Base-by-base conservation (phyloP, 2,888 invertebrate genomes). In the Marasmarcha lunaedactyla region DNA sequence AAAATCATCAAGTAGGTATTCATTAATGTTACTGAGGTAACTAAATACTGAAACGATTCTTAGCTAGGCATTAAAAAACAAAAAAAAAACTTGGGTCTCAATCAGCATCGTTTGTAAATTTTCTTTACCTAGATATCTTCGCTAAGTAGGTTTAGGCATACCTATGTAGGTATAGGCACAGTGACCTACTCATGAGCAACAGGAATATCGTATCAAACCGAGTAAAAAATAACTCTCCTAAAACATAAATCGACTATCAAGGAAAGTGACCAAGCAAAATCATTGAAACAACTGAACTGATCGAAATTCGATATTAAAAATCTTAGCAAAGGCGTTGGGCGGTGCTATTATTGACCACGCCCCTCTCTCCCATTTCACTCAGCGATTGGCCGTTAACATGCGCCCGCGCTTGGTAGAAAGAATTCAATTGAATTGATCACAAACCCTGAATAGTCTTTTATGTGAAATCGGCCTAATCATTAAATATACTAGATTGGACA, bases 381-480 rank as follows among this genome's bases (percentile, higher is more conserved):
- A 53, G 50, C 59, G 62, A 77, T 79, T 81, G 81, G 81, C 46
- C 43, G 56, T 45, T 47, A 45, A 44, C 44, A 48, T 55, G 73
- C 70, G 73, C 63, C 50, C 44, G 63, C 71, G 72, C 73, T 71
- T 52, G 52, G 55, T 52, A 54, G 51, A 51, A 64, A 57, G 62
- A 69, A 69, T 62, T 63, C 69, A 70, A 73, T 76, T 67, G 64
- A 77, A 71, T 68, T 66, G 68, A 66, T 62, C 52, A 49, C 54
- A 59, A 60, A 59, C 55, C 20, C 60, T 63, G 57, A 66, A 62
- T 59, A 57, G 53, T 59, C 61, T 65, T 66, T 69, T 69, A 65
- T 62, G 60, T 57, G 60, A 57, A 59, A 52, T 62, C 50, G 51
- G 44, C 50, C 60, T 69, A 63, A 70, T 68, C 46, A 11, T 30